Conservation (phyloP, 2,113 vertebrate genomes). For the Tyto alba region DNA sequence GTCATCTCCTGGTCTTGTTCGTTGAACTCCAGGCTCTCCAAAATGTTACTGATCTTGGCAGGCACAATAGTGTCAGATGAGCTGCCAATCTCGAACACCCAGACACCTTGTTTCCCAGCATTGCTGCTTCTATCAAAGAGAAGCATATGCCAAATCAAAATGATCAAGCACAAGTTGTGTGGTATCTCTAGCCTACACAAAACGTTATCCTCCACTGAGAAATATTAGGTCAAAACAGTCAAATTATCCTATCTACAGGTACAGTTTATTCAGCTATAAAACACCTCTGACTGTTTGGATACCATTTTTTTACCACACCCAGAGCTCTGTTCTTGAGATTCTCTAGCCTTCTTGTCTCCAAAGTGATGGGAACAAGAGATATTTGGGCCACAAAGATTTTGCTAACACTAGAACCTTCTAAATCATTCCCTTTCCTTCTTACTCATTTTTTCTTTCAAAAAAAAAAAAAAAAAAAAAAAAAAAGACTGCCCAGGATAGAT, state of each 20-base stretch:
- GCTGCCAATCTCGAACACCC: slow-evolving; percentile 90
- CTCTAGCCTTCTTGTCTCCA: neutral
- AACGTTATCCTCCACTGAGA: neutral
- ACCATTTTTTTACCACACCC: neutral
- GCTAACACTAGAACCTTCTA: neutral
- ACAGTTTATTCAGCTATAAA: neutral
- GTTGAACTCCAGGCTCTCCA: neutral
- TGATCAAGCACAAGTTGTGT: neutral
- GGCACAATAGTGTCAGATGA: slow-evolving; percentile 73
- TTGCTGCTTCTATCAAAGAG: slow-evolving; percentile 81
- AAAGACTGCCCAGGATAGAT: neutral
- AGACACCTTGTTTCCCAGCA: slow-evolving; percentile 82
- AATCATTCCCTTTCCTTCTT: neutral
- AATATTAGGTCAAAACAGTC: neutral
- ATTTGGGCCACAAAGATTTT: neutral
- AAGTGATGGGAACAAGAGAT: neutral
- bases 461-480: no score
- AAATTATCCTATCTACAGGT: neutral
- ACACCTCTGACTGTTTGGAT: neutral
- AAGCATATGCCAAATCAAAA: neutral
- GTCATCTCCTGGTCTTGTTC: slow-evolving; percentile 51
- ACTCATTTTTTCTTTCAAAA: neutral
- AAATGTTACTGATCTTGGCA: slow-evolving; percentile 68
- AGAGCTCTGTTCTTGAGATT: neutral
- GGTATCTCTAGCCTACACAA: neutral